phyloP scores from a whole-genome alignment of 2,797 vertebrate species.

The Pangasius macronema region DNA sequence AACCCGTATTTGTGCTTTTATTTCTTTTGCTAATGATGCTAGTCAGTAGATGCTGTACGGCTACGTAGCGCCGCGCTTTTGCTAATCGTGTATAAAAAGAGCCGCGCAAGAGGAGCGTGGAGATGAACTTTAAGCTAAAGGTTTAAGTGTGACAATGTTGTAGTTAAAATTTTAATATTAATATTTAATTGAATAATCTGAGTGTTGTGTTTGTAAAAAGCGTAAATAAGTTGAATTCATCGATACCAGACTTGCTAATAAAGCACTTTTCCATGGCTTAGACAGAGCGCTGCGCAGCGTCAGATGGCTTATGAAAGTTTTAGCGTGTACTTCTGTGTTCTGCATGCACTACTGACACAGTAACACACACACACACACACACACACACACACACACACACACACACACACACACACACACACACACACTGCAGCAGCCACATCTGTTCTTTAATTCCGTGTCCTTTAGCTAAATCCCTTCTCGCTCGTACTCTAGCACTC shows the following conservation, averaged over 20 bases:
- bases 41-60: neutral
- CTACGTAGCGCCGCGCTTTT: neutral
- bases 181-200: too few species aligned
- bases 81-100: neutral
- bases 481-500: neutral
- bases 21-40: neutral
- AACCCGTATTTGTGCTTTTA: neutral
- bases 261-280: neutral
- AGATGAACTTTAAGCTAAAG: neutral
- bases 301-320: conserved; percentile 26
- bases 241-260: neutral
- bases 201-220: neutral
- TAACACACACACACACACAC: neutral
- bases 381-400: neutral
- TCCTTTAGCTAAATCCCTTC: conserved; percentile 27
- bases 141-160: neutral
- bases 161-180: neutral
- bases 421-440: neutral
- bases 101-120: neutral
- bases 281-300: neutral
- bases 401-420: neutral
- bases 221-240: neutral
- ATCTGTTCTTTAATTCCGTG: neutral
- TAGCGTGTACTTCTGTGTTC: conserved; percentile 3
- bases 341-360: conserved; percentile 6